Evolutionary conservation across 2,888 invertebrate species (phyloP).

Genomic region (Mimumesa dahlbomi): DNA sequence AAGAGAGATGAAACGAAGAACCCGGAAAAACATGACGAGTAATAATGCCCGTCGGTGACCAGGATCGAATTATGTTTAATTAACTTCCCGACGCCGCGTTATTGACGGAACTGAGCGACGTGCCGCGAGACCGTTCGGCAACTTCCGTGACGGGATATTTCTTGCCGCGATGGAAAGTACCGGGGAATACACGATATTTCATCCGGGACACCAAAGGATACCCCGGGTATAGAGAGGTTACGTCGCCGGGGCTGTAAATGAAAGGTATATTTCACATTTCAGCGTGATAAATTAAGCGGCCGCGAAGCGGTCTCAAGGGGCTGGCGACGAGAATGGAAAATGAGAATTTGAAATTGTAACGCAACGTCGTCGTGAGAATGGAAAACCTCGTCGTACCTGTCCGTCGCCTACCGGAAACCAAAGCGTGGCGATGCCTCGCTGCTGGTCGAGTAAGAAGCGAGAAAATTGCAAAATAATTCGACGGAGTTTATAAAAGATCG

Average conservation of each 20-base stretch:
- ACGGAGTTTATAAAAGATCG: too few species aligned
- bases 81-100: not conserved
- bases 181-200: not conserved
- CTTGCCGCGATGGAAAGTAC: not conserved
- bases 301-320: slow-evolving; percentile 4
- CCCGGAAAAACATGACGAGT: not conserved
- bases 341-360: slow-evolving; percentile 35
- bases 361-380: not conserved
- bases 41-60: not conserved
- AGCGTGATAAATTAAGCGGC: slow-evolving; percentile 14
- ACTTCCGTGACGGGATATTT: slow-evolving; percentile 1
- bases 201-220: not conserved
- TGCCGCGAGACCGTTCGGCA: not conserved
- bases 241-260: not conserved
- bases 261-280: not conserved
- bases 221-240: not conserved
- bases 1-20: too few species aligned
- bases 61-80: not conserved
- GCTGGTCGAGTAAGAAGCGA: too few species aligned
- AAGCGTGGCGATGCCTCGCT: too few species aligned
- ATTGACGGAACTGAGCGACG: not conserved
- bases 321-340: not conserved
- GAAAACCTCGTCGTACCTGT: too few species aligned
- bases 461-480: too few species aligned
- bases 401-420: too few species aligned